phyloP scores from a whole-genome alignment of 23 tunicate species.

The Ascidia mentula region DNA sequence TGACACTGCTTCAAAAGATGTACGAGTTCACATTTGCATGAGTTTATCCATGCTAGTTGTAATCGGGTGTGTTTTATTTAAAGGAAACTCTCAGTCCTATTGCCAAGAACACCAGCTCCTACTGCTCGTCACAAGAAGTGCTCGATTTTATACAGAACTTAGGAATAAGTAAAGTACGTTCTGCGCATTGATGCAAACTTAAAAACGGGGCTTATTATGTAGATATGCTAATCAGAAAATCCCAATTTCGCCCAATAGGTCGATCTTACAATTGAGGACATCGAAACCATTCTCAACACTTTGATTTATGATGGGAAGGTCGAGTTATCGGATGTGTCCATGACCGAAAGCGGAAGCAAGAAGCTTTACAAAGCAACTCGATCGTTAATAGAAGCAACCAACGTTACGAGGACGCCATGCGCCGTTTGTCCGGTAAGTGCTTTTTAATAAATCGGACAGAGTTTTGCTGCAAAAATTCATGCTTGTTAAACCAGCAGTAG shows the following conservation, averaged over 20 bases:
- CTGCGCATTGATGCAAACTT: too few relatives aligned
- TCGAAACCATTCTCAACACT: conserved; percentile 81
- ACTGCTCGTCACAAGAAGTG: conserved; percentile 68
- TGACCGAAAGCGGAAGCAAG: conserved; percentile 34
- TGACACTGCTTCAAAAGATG: conserved; percentile 60
- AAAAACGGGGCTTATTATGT: too few relatives aligned
- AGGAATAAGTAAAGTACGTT: conserved; percentile 91
- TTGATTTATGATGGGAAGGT: conserved; percentile 85
- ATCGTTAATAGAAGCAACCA: conserved; percentile 59
- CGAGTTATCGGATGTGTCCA: conserved; percentile 63
- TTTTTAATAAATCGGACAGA: too few relatives aligned
- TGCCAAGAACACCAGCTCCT: conserved; percentile 58
- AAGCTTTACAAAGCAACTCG: conserved; percentile 57
- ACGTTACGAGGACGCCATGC: conserved; percentile 74
- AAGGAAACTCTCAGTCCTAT: conserved; percentile 57
- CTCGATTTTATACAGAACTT: conserved; percentile 63
- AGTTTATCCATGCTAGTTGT: too few relatives aligned
- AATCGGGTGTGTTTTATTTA: not conserved
- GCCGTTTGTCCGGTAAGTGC: conserved; percentile 85
- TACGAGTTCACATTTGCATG: too few relatives aligned
- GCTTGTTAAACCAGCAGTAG: too few relatives aligned
- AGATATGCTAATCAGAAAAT: too few relatives aligned
- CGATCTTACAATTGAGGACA: conserved; percentile 52
- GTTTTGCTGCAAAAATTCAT: too few relatives aligned
- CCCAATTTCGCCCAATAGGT: too few relatives aligned